Evolutionary conservation across 2,888 invertebrate genomes (phyloP), one percentile per base, ranked within the genome.

Genomic region (Chrysolina oricalcia): DNA sequence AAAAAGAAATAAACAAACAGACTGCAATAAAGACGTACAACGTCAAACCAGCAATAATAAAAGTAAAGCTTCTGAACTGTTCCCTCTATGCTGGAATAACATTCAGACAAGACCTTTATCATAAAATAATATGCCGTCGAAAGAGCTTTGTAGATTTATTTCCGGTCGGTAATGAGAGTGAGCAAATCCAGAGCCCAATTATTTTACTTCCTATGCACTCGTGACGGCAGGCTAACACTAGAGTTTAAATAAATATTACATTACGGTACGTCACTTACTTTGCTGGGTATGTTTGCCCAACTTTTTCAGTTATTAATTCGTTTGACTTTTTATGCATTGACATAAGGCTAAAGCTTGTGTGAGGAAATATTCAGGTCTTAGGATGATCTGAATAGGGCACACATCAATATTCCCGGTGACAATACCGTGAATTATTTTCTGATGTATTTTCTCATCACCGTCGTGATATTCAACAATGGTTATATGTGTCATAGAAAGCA

Each of bases 61-160:
- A 59, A 27, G 8, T 59, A 13, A 4, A 59, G 13, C 27, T 59
- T 59, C 8, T 23, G 27, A 15, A 59, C 27, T 21, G 19, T 56
- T 21, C 21, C n/a, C 11, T 13, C 0, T 17, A 53, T 19, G 11
- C 50, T 53, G 50, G 15, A 21, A 69, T 67, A 72, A 66, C 40
- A 64, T 21, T 23, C 48, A 19, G 64, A 17, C 59, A 50, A 66
- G 53, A 71, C 41, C 41, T 63, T 72, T 72, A 67, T 75, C 65
- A 74, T 65, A 74, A 74, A 74, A 74, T 59, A 74, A 70, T 74
- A 64, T 43, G 64, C 69, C 56, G 5, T n/a, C 27, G 72, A 59
- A 67, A 56, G 56, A 50, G 59, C 70, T 71, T 72, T 75, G 68
- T 70, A 65, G 70, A 70, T 70, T 70, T 65, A 70, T 62, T 70